Percentiles rank a stretch among this genome's conserved stretches.
Conservation (phyloP, 2,888 invertebrate genomes). For the Archips crataeganus region DNA sequence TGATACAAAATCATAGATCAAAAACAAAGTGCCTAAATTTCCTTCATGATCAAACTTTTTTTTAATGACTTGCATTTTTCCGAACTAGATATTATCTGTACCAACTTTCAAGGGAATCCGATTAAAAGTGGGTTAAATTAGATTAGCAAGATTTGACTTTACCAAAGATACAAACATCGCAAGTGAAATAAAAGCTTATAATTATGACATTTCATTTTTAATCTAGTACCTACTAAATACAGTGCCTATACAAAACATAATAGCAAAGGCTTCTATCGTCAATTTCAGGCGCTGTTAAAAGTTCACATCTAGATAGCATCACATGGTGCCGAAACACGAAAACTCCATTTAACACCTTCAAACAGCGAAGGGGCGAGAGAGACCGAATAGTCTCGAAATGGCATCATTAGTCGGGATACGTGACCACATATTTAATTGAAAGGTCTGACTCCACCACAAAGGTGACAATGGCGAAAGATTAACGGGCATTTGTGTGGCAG, state of each 20-base stretch:
- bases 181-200: too few relatives aligned
- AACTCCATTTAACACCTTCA: constrained; percentile 75
- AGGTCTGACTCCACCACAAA: constrained; percentile 39
- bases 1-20: too few relatives aligned
- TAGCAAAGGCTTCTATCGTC: constrained; percentile 46
- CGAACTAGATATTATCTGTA: too few relatives aligned
- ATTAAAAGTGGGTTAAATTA: too few relatives aligned
- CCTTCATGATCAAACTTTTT: too few relatives aligned
- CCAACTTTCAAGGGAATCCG: too few relatives aligned
- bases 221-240: neutral
- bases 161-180: too few relatives aligned
- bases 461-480: constrained; percentile 29
- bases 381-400: constrained; percentile 67
- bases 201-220: neutral
- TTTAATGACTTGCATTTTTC: too few relatives aligned
- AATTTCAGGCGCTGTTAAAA: constrained; percentile 49
- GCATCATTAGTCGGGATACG: constrained; percentile 68
- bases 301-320: constrained; percentile 60
- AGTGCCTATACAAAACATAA: constrained; percentile 51
- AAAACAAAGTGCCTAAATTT: too few relatives aligned
- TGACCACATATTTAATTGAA: constrained; percentile 64
- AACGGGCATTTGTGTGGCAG: constrained; percentile 12
- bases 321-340: constrained; percentile 65
- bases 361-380: constrained; percentile 62
- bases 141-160: too few relatives aligned